Percentiles rank a stretch among this genome's conserved stretches.
Conservation (phyloP, 64 coral and sea anemone genomes). For the Acropora yongei region DNA sequence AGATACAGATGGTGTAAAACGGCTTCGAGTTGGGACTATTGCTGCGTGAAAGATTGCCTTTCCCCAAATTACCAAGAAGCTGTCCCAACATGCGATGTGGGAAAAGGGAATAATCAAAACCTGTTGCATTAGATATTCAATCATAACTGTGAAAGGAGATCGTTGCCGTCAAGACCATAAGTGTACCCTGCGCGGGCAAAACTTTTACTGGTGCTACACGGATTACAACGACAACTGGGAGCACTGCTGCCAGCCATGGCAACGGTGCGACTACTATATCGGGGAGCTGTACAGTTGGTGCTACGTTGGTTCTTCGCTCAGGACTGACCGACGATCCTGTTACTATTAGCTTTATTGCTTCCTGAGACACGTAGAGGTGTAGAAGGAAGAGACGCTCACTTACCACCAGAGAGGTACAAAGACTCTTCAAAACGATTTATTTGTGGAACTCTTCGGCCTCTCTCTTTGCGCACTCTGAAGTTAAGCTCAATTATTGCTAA, state of each 20-base stretch:
- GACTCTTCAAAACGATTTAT: too few species aligned
- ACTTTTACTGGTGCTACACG: conserved; percentile 32
- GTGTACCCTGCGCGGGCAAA: not conserved
- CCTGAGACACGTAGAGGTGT: too few species aligned
- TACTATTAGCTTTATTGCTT: not conserved
- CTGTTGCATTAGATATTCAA: conserved; percentile 5
- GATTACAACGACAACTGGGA: conserved; percentile 25
- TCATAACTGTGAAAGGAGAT: not conserved
- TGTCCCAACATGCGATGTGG: not conserved
- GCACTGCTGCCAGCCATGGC: conserved; percentile 31
- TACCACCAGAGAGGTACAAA: too few species aligned
- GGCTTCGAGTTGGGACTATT: not conserved
- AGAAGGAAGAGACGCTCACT: too few species aligned
- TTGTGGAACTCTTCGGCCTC: too few species aligned
- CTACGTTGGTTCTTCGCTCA: not conserved
- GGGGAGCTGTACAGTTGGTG: not conserved
- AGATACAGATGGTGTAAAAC: too few species aligned
- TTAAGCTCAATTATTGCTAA: too few species aligned
- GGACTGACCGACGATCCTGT: not conserved
- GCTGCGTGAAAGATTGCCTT: not conserved
- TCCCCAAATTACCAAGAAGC: not conserved
- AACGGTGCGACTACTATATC: not conserved
- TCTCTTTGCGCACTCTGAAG: too few species aligned
- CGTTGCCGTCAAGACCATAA: not conserved
- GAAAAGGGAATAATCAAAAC: not conserved